Base-by-base conservation (phyloP, 2,888 invertebrate species). In the Orchestes rusci region DNA sequence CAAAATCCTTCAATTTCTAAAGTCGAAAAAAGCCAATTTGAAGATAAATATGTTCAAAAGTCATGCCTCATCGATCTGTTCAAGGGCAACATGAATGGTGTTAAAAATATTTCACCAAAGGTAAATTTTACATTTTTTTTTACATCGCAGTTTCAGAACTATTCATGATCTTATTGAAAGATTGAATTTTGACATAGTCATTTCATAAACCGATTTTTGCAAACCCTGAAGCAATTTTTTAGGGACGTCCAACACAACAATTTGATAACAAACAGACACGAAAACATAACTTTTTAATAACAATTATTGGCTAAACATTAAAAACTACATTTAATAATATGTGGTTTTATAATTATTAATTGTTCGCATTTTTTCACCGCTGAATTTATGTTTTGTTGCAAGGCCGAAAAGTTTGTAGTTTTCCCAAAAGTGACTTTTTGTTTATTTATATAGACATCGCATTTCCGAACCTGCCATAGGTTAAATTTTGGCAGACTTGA, bases 341-440 rank as follows among this genome's bases (percentile, higher is more conserved):
- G 61, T 64, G 63, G 63, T 62, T 64, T 62, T 62, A 59, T 56
- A 38, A n/a, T 43, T 46, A 43, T 17, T 55, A 56, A 54, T 36
- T 44, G 38, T 35, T 49, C 38, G 47, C 44, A 55, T 49, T 51
- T 54, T 54, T 53, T 43, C 23, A 45, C 45, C 42, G 45, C 39
- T 34, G 42, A 45, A 48, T 42, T 49, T 48, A 39, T 33, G 31
- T 45, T 50, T 54, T 49, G 16, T 56, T 45, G 39, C 28, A 46
- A 39, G 60, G 56, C 62, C 64, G 55, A 63, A 62, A 64, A 4
- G 50, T 64, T 54, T 60, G 56, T 59, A 54, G 50, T 54, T 63
- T 52, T 65, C 65, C 65, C 65, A 65, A 65, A 65, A 65, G 65
- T 65, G 65, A 65, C 65, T 57, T 58, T 51, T 49, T 39, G 37